These are phyloP conservation scores for Chionis minor DNA, from an alignment of 2,113 vertebrate species.

Conservation along the genomic window DNA sequence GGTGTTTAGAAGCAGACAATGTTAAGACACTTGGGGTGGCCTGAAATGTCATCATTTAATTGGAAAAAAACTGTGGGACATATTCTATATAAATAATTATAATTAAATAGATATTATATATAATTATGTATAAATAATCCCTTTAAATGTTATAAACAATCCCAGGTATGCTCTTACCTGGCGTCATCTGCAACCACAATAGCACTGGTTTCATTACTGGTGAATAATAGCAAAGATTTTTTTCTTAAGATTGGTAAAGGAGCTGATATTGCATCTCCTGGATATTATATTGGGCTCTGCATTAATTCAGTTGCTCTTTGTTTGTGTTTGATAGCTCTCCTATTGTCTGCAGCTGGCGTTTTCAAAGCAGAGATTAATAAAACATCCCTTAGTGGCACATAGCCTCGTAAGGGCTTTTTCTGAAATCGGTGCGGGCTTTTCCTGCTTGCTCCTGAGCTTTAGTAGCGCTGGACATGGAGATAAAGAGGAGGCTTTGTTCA, in stretches of 20 bases:
- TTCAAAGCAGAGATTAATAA: not conserved
- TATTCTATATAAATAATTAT: too few species aligned
- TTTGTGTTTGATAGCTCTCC: not conserved
- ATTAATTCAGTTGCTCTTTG: not conserved
- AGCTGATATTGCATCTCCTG: constrained; percentile 11
- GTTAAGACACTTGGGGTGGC: too few species aligned
- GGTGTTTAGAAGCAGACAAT: too few species aligned
- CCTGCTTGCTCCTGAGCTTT: not conserved
- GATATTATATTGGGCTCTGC: not conserved
- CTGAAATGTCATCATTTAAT: too few species aligned
- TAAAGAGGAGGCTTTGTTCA: not conserved
- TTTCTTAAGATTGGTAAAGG: not conserved
- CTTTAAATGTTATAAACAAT: not conserved
- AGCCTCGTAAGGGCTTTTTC: not conserved
- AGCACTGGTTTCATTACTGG: not conserved
- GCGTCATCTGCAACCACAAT: not conserved
- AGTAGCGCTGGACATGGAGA: not conserved
- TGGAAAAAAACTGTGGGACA: too few species aligned
- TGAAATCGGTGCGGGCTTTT: not conserved
- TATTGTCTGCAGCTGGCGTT: not conserved
- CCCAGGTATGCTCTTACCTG: not conserved
- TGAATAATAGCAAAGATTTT: not conserved
- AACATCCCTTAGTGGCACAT: not conserved
- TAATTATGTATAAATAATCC: too few species aligned
- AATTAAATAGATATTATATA: too few species aligned